Evolutionary conservation across 2,113 vertebrate species (phyloP).

Genomic region (Bucco capensis): DNA sequence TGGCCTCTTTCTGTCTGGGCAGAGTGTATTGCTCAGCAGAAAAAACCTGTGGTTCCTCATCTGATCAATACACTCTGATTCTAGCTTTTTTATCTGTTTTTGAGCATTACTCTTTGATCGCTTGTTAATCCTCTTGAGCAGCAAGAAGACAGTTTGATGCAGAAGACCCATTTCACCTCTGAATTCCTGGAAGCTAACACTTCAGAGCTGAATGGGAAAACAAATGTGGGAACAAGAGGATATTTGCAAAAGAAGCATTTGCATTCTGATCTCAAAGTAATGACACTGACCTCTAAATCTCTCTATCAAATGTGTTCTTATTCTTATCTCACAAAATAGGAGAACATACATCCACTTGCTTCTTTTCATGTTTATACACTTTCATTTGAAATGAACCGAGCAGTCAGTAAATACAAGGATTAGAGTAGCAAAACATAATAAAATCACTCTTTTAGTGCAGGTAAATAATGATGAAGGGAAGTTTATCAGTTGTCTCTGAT

Average conservation of each 20-base stretch:
- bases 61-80: background rate
- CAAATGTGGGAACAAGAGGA: background rate
- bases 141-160: background rate
- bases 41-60: background rate
- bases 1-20: background rate
- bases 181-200: background rate
- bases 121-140: background rate
- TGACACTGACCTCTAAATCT: background rate
- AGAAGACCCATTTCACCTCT: background rate
- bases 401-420: background rate
- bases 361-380: constrained; percentile 2
- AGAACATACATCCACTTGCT: background rate
- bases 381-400: background rate
- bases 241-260: background rate
- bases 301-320: background rate
- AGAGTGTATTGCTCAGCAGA: background rate
- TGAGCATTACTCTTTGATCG: background rate
- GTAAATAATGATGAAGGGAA: background rate
- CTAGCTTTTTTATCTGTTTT: background rate
- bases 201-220: background rate
- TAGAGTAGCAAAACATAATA: background rate
- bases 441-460: background rate
- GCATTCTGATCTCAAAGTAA: background rate
- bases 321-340: background rate
- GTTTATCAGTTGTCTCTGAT: background rate